Base-by-base conservation (phyloP, 2,113 vertebrate genomes). In the Urocitellus parryii region DNA sequence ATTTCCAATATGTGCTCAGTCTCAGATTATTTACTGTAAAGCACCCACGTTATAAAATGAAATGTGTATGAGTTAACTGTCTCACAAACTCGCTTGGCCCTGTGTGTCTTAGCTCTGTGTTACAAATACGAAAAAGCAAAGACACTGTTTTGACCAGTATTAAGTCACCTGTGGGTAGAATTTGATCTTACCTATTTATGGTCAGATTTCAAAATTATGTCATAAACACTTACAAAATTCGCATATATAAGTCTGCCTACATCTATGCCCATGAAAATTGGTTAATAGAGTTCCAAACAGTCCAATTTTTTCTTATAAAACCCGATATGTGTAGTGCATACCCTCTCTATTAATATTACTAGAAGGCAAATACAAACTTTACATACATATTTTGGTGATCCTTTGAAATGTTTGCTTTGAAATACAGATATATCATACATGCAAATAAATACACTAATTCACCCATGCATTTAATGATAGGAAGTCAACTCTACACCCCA, bases 351-450 rank as follows among this genome's bases (percentile, higher is more conserved):
- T 93, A 98, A 97, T 95, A 96, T 97, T 70, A 96, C 97, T 97
- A 96, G 97, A 77, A 97, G 97, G 97, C 97, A 98, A 98, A 98
- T 98, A 96, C 96, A 97, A 97, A 97, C 94, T 97, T 95, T 82
- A 96, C 96, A 97, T 97, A 97, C 84, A 96, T 98, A 97, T 97
- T 97, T 97, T 68, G 96, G 93, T 97, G 87, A 85, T 91, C 93
- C 97, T 98, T 98, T 98, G 97, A 98, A 98, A 98, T 97, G 87
- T 97, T 97, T 97, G 97, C 97, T 98, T 98, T 98, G 97, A 98
- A 98, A 98, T 98, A 97, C 87, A 96, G 97, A 96, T 97, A 97
- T 88, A 97, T 96, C 97, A 97, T 84, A 97, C 97, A 97, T 96
- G 96, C 97, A 97, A 98, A 97, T 97, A 98, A 97, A 97, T 95